These are phyloP conservation scores for Troides helena DNA, from an alignment of 2,888 invertebrate genomes.

Conservation along the genomic window DNA sequence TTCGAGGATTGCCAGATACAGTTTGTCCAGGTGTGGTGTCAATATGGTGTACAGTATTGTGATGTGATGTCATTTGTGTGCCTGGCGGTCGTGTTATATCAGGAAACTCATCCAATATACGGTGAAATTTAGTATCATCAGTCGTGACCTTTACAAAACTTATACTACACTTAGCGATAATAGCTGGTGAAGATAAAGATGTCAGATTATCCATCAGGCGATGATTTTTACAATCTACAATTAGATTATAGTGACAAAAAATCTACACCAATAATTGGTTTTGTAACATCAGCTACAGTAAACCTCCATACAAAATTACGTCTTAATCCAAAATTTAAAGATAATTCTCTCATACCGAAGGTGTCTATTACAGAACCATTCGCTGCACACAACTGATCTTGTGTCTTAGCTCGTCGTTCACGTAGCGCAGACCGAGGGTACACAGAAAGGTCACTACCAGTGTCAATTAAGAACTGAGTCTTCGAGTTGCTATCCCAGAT, in stretches of 20 bases:
- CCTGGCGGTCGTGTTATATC: too few species aligned
- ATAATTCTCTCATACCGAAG: conserved; percentile 32
- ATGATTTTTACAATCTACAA: background rate
- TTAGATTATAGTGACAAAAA: conserved; percentile 10
- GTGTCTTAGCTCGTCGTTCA: background rate
- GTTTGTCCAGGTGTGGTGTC: too few species aligned
- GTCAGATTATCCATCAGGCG: too few species aligned
- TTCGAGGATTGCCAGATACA: too few species aligned
- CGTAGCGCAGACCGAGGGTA: background rate
- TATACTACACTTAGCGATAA: too few species aligned
- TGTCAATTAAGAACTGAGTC: background rate
- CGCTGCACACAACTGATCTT: conserved; percentile 29
- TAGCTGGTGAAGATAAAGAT: too few species aligned
- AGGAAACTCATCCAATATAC: too few species aligned
- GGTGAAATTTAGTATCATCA: too few species aligned
- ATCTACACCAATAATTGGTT: conserved; percentile 40
- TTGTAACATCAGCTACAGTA: conserved; percentile 35
- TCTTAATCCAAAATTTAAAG: conserved; percentile 35
- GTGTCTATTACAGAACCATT: conserved; percentile 35
- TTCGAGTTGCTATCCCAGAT: background rate
- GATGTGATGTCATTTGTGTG: too few species aligned
- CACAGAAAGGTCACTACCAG: too few species aligned
- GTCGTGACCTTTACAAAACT: too few species aligned
- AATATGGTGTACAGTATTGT: too few species aligned
- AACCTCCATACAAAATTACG: conserved; percentile 25